phyloP scores from a whole-genome alignment of 2,113 vertebrate species.

The Ceyx melanurus region DNA sequence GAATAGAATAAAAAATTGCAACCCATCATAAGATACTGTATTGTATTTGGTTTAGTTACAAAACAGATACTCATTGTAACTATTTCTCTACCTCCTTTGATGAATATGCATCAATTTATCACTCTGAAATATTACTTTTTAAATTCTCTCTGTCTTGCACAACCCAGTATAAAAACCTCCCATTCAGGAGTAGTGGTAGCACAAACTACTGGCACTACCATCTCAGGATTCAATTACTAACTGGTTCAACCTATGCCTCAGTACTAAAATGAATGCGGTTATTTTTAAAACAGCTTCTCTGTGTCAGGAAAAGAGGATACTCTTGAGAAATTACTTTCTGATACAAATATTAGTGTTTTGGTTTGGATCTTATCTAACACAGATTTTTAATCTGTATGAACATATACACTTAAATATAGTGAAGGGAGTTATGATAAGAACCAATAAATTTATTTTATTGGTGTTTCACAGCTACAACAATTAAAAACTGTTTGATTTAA shows the following conservation, averaged over 20 bases:
- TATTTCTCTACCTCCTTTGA: slow-evolving; percentile 1
- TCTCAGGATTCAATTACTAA: background rate
- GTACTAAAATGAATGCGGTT: background rate
- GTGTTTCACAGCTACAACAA: background rate
- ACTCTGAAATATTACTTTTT: slow-evolving; percentile 60
- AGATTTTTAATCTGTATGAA: background rate
- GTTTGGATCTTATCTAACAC: background rate
- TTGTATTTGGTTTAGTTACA: background rate
- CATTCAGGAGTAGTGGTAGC: background rate
- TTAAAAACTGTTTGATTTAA: background rate
- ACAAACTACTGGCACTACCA: background rate
- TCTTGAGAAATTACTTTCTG: background rate
- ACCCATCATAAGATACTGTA: background rate
- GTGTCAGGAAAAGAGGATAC: background rate
- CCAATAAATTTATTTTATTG: background rate
- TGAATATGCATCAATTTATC: slow-evolving; percentile 60
- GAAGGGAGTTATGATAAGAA: background rate
- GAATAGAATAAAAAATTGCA: background rate
- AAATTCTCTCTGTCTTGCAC: slow-evolving; percentile 35
- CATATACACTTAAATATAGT: background rate
- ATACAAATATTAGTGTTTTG: background rate
- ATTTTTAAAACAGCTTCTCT: background rate
- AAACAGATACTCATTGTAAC: background rate
- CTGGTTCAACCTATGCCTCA: background rate
- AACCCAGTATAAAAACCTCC: slow-evolving; percentile 32